phyloP scores from a whole-genome alignment of 1,140 invertebrate species.

The Mercenaria mercenaria region DNA sequence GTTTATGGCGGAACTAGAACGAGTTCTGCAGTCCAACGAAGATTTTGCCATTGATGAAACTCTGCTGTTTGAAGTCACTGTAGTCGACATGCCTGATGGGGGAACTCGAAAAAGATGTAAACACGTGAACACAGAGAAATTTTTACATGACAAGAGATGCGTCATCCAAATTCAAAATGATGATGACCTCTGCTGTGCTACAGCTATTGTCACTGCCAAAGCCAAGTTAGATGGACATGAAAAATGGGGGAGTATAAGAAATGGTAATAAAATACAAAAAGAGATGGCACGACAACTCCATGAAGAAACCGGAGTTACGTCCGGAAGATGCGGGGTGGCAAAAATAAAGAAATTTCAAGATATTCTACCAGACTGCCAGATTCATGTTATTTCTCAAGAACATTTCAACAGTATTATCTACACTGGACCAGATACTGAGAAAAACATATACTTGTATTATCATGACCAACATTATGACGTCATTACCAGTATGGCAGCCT shows the following conservation, averaged over 20 bases:
- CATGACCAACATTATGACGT: constrained; percentile 22
- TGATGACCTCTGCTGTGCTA: constrained; percentile 41
- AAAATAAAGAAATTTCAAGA: constrained; percentile 8
- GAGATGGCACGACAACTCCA: not conserved
- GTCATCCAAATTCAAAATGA: constrained; percentile 5
- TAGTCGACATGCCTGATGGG: not conserved
- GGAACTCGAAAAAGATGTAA: not conserved
- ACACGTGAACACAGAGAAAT: not conserved
- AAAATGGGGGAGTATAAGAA: constrained; percentile 13
- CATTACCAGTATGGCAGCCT: too few species aligned
- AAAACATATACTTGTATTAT: constrained; percentile 35
- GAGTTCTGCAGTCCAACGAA: constrained; percentile 14
- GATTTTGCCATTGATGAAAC: constrained; percentile 27
- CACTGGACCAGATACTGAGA: constrained; percentile 13
- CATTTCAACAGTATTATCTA: constrained; percentile 31
- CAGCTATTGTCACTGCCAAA: constrained; percentile 34
- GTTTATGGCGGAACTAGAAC: constrained; percentile 10
- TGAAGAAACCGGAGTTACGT: not conserved
- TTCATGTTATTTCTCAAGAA: constrained; percentile 13
- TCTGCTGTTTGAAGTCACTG: not conserved
- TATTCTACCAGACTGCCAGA: constrained; percentile 1
- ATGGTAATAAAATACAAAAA: not conserved
- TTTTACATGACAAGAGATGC: constrained; percentile 1
- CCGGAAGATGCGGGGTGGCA: not conserved
- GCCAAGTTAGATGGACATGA: constrained; percentile 1